Percentiles rank a stretch among this genome's conserved stretches.
These are phyloP conservation scores for Aurelia sp. DNA, from an alignment of 30 jellyfish, hydroid and myxozoan species.

Conservation along the genomic window DNA sequence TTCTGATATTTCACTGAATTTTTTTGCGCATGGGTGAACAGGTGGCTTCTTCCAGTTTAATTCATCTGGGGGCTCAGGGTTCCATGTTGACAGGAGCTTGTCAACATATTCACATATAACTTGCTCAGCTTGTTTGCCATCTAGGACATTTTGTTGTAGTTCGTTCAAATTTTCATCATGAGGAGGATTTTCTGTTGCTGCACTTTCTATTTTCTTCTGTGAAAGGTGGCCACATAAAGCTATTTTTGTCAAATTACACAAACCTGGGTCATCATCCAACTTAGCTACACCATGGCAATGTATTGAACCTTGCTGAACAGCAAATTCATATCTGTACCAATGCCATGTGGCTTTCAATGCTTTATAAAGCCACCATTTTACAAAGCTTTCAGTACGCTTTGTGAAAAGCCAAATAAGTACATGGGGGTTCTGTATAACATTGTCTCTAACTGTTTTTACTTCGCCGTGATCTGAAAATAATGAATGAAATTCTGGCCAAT, in stretches of 20 bases:
- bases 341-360: constrained; percentile 19
- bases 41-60: neutral
- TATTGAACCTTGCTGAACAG: constrained; percentile 20
- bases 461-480: neutral
- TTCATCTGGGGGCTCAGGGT: neutral
- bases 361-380: neutral
- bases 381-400: constrained; percentile 10
- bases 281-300: constrained; percentile 34
- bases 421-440: constrained; percentile 6
- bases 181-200: too few species aligned
- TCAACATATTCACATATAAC: constrained; percentile 5
- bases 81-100: neutral
- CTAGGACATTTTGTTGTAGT: neutral
- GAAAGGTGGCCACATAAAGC: constrained; percentile 13
- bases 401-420: constrained; percentile 30
- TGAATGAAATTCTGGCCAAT: too few species aligned
- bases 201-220: neutral
- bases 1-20: neutral
- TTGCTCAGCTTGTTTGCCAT: constrained; percentile 14
- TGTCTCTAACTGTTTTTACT: neutral
- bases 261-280: constrained; percentile 39
- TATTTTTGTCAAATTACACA: constrained; percentile 10
- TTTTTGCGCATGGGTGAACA: constrained; percentile 15
- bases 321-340: constrained; percentile 23
- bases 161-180: too few species aligned